Conservation (phyloP, 2,113 vertebrate species). For the Microcebus lehilahytsara region DNA sequence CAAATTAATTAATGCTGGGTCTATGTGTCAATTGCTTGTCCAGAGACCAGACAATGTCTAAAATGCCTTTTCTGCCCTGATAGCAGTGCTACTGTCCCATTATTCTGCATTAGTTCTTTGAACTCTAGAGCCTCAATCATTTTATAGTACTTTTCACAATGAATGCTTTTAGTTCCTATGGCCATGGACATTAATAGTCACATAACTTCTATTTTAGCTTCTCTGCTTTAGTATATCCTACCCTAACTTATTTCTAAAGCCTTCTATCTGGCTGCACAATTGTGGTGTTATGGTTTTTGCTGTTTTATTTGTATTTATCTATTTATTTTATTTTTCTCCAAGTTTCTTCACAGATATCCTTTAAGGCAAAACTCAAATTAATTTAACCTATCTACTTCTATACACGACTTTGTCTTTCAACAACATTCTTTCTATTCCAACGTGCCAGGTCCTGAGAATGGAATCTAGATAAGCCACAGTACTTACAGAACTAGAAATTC, state of each 20-base stretch:
- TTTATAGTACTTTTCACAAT: not conserved
- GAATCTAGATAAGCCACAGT: not conserved
- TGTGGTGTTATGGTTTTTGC: not conserved
- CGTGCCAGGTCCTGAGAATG: not conserved
- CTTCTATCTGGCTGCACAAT: not conserved
- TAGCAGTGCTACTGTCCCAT: accelerated
- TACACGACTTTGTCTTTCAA: not conserved
- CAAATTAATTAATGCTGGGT: not conserved
- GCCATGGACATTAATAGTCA: not conserved
- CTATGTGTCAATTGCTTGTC: not conserved
- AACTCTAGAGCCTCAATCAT: not conserved
- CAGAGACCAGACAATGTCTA: not conserved
- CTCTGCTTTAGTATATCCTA: not conserved
- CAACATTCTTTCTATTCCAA: not conserved
- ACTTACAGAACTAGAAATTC: not conserved
- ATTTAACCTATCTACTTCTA: not conserved
- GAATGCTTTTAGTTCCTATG: not conserved
- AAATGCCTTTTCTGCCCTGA: not conserved
- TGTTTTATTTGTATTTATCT: not conserved
- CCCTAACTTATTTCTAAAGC: not conserved
- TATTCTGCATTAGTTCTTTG: not conserved
- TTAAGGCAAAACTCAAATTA: not conserved
- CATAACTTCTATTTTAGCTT: not conserved
- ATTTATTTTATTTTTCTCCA: not conserved
- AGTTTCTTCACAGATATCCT: not conserved